A percentile compares a stretch with the other conserved stretches of the same genome.
phyloP scores from a whole-genome alignment of 2,888 invertebrate genomes.

The Odontothrips loti region DNA sequence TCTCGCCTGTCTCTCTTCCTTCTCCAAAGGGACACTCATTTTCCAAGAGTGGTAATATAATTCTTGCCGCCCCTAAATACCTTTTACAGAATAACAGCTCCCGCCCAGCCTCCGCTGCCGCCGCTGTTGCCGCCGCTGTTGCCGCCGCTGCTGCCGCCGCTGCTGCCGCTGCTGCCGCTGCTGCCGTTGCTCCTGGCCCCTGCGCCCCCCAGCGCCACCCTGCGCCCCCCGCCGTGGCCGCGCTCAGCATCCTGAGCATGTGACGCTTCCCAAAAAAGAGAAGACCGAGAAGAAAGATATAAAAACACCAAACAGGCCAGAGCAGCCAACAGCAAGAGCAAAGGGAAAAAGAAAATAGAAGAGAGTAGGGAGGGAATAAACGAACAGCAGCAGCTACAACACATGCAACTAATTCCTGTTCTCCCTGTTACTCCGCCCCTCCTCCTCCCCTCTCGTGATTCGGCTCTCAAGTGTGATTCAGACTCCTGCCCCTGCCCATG shows the following conservation, averaged over 20 bases:
- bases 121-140: not conserved
- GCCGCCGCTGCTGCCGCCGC: not conserved
- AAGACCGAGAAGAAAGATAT: not conserved
- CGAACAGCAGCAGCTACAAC: conserved; percentile 25
- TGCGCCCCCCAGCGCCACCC: not conserved
- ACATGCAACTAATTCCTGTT: conserved; percentile 24
- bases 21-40: conserved; percentile 8
- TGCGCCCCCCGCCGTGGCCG: not conserved
- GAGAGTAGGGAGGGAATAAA: not conserved
- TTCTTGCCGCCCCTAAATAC: conserved; percentile 22
- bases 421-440: not conserved
- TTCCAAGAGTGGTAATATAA: conserved; percentile 23
- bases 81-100: conserved; percentile 25
- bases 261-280: not conserved
- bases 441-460: not conserved
- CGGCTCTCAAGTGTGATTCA: conserved; percentile 14
- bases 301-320: conserved; percentile 24
- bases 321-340: too few relatives aligned
- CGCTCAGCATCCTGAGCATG: not conserved
- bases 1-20: not conserved
- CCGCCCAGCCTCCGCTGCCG: not conserved
- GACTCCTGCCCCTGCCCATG: not conserved
- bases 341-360: not conserved
- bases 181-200: not conserved
- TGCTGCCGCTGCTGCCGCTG: not conserved